phyloP scores from a whole-genome alignment of 64 coral and sea anemone genomes.

The Catalaphyllia jardinei region DNA sequence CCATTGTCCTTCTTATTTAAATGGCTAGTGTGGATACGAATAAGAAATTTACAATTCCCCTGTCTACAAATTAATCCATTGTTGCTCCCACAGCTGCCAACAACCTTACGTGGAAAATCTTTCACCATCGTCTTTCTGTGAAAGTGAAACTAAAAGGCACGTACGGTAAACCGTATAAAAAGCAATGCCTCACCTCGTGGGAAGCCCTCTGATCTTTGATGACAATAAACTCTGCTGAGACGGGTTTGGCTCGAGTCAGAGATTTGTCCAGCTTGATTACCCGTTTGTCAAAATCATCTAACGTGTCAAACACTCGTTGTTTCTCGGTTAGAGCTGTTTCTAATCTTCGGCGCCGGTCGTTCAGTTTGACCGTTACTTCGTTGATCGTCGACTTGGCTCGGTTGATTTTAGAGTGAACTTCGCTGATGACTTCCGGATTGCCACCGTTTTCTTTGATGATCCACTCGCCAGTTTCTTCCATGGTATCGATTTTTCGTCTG shows the following conservation, averaged over 20 bases:
- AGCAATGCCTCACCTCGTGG: constrained; percentile 59
- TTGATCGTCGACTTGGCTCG: constrained; percentile 73
- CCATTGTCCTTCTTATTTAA: no score
- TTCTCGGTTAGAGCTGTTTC: constrained; percentile 92
- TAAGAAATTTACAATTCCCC: no score
- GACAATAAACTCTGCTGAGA: constrained; percentile 82
- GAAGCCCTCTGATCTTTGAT: constrained; percentile 74
- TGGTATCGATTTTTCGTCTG: constrained; percentile 90
- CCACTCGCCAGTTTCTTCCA: constrained; percentile 95
- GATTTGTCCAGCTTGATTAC: constrained; percentile 71
- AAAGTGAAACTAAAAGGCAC: no score
- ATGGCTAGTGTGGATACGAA: no score
- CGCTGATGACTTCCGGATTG: constrained; percentile 81
- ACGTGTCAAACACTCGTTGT: constrained; percentile 75
- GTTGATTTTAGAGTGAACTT: constrained; percentile 80
- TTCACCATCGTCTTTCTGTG: no score
- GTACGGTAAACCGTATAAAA: no score
- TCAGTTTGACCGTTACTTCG: constrained; percentile 84
- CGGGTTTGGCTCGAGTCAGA: constrained; percentile 73
- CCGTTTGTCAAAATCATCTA: constrained; percentile 75
- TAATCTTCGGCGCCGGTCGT: constrained; percentile 78
- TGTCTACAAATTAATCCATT: no score
- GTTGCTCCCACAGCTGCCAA: no score
- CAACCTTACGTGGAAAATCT: no score
- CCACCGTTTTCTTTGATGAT: constrained; percentile 83